Base-by-base conservation (phyloP, 2,888 invertebrate species). In the Chrysina gloriosa region DNA sequence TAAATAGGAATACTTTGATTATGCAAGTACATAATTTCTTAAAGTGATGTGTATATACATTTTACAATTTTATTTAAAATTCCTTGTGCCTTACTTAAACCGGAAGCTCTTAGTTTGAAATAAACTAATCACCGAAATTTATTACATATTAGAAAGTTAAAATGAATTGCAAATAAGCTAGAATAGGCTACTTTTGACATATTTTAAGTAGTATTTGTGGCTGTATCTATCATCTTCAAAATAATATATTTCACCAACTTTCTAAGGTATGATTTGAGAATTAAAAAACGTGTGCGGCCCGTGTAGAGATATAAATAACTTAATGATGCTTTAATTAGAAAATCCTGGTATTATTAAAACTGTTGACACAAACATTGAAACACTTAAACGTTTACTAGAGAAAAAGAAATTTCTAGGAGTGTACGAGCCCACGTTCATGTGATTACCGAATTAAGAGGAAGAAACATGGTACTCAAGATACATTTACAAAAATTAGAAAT, bases 401-500 rank as follows among this genome's bases (percentile, higher is more conserved):
- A 56, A 56, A 56, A 56, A 25, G 25, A 56, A 56, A 23, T 39
- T 56, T 19, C 39, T 19, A 56, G 56, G 56, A 39, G 56, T 56
- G 56, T 56, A 21, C 39, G 23, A 56, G 14, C 56, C 56, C 56
- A 56, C 56, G 56, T 36, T 56, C 39, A 14, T 56, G 39, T 25
- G 14, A 56, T 56, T 56, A 56, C 39, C 23, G 56, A 14, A 56
- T 36, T 23, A 21, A 56, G 19, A 56, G 23, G 23, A 56, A 56
- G 39, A 56, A 56, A 39, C 14, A 56, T 56, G 23, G 11, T 23
- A 56, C 23, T 36, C 21, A 39, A 56, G 56, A 56, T 56, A 56
- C 56, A 23, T 56, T 56, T 56, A 56, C 56, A 56, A 56, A 56
- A 56, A 56, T 56, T 56, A 56, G 56, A 56, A 56, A 56, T 56